Evolutionary conservation across 2,113 vertebrate genomes (phyloP).

Genomic region (Tenrec ecaudatus): DNA sequence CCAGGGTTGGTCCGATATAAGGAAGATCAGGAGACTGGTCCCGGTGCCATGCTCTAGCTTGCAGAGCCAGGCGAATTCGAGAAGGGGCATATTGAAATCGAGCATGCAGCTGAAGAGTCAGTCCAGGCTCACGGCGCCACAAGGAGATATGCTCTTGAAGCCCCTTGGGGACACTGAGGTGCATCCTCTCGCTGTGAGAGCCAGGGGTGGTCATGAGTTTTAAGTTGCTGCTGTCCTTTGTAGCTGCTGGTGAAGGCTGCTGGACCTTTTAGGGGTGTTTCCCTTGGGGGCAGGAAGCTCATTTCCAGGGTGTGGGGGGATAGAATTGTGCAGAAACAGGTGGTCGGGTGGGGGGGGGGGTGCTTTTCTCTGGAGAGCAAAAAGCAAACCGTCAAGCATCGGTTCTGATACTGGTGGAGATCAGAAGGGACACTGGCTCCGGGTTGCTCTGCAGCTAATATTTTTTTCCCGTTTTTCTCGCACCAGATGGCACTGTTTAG

Average conservation of each 20-base stretch:
- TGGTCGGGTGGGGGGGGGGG: rapidly evolving
- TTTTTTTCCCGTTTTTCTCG: slow-evolving; percentile 76
- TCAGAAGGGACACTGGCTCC: neutral
- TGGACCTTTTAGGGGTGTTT: slow-evolving; percentile 26
- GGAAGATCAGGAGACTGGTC: neutral
- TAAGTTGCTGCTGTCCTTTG: neutral
- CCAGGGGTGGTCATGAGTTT: neutral
- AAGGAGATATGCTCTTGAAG: too few species aligned
- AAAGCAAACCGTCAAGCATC: neutral
- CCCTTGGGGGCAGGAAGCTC: neutral
- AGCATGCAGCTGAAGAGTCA: neutral
- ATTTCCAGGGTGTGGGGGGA: neutral
- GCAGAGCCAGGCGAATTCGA: neutral
- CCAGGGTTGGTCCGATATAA: neutral
- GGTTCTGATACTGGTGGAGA: neutral
- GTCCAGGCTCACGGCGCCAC: too few species aligned
- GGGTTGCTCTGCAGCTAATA: slow-evolving; percentile 61
- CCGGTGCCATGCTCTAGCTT: neutral
- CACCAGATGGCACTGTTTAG: slow-evolving; percentile 93
- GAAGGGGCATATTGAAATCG: neutral
- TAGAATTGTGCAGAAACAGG: rapidly evolving
- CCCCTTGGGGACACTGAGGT: neutral
- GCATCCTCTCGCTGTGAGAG: neutral
- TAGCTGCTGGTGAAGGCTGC: neutral
- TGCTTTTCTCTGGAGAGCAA: rapidly evolving